Base-by-base conservation (phyloP, 2,797 vertebrate species). In the Chelon auratus region DNA sequence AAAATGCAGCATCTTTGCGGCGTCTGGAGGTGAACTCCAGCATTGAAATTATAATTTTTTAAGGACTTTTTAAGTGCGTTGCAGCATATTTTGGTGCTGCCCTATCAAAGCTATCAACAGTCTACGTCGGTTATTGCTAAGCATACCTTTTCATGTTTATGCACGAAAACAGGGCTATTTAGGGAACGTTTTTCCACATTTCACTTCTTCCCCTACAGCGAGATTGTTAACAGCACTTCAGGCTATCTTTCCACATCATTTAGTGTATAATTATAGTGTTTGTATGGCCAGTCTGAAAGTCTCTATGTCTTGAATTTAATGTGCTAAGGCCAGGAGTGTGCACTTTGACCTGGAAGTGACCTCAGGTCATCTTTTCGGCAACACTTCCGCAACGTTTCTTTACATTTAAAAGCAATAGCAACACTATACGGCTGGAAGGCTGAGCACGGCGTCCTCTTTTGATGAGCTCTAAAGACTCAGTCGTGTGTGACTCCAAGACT, bases 191-290 rank as follows among this genome's bases (percentile, higher is more conserved):
- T 94, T 95, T 94, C 93, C 93, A 94, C 93, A 89, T 94, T 94
- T 93, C 72, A 81, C 81, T 80, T 87, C 75, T 84, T 91, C 77
- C 90, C 90, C 80, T 88, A 42, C 69, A 88, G 89, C 85, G 53
- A 86, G 85, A 94, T 90, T 90, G 85, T 90, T 84, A 86, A 80
- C 45, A 81, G 85, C 84, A 88, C 87, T 91, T 78, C 58, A 72
- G 88, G 83, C 85, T 86, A 91, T 93, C 92, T 93, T 94, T 95
- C 94, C 94, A 94, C 94, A 93, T 92, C 89, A 94, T 94, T 95
- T 92, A 91, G 82, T 88, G 84, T 78, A 88, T 94, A 93, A 94
- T 94, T 93, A 91, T 86, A 68, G 86, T 75, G 87, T 92, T 92
- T 94, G 90, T 85, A 77, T 75, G 68, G 79, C 72, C 75, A 68